These are phyloP conservation scores for Tichodroma muraria DNA, from an alignment of 2,113 vertebrate genomes.

Conservation along the genomic window DNA sequence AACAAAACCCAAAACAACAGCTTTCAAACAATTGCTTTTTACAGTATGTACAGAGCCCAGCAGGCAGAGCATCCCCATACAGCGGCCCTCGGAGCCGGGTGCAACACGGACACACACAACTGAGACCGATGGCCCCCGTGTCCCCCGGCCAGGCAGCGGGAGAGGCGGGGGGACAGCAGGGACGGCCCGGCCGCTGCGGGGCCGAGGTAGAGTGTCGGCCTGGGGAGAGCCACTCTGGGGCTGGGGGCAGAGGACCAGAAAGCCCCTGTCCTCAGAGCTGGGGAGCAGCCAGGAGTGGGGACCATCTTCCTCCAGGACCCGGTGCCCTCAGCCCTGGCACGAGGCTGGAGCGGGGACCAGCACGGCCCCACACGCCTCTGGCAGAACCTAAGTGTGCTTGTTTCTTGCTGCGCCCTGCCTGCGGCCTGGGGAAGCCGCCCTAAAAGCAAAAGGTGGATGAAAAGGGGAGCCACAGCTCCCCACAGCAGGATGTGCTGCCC, in stretches of 20 bases:
- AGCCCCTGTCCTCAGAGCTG: conserved; percentile 15
- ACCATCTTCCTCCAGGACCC: neutral
- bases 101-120: conserved; percentile 38
- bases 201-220: conserved; percentile 34
- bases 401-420: neutral
- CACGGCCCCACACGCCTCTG: neutral
- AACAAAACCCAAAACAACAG: conserved; percentile 63
- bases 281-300: neutral
- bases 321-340: neutral
- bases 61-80: conserved; percentile 56
- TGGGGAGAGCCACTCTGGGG: neutral
- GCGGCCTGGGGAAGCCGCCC: neutral
- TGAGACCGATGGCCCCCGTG: neutral
- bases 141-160: neutral
- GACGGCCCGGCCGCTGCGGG: neutral
- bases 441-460: neutral
- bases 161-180: neutral
- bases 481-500: neutral
- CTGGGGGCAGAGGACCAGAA: conserved; percentile 47
- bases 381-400: conserved; percentile 13
- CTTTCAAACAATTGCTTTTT: conserved; percentile 93
- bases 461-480: neutral
- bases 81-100: conserved; percentile 28
- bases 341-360: fast-evolving
- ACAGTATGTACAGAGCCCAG: conserved; percentile 90